Percentiles rank a stretch among this genome's conserved stretches.
phyloP scores from a whole-genome alignment of 2,888 invertebrate genomes.

The Cyclophora albipunctata region DNA sequence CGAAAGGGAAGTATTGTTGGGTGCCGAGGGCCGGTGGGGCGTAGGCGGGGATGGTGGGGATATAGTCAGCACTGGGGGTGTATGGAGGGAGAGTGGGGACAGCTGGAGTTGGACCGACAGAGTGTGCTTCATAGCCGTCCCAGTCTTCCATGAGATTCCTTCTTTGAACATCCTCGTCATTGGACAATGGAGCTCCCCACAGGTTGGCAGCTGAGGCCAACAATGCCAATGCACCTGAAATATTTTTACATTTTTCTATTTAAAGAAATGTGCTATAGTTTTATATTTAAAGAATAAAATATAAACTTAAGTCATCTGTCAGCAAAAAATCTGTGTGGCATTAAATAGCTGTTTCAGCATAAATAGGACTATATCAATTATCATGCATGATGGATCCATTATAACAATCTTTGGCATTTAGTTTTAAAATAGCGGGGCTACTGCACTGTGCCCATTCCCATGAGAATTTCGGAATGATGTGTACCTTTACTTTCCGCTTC shows the following conservation, averaged over 20 bases:
- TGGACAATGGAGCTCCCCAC: conserved; percentile 72
- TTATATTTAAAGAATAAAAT: background rate
- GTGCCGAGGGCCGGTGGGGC: conserved; percentile 56
- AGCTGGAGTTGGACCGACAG: conserved; percentile 73
- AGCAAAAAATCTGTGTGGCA: background rate
- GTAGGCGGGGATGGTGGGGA: conserved; percentile 44
- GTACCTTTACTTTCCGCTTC: too few species aligned
- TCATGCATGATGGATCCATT: too few species aligned
- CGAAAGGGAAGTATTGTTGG: conserved; percentile 67
- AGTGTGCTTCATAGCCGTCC: conserved; percentile 77
- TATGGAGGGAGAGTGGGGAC: conserved; percentile 77
- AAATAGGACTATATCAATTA: too few species aligned
- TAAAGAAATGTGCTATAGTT: too few species aligned
- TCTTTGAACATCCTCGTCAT: conserved; percentile 63
- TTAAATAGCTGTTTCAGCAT: too few species aligned
- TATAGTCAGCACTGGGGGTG: conserved; percentile 64
- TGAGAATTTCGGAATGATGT: too few species aligned
- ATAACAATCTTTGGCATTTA: too few species aligned
- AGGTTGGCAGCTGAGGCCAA: conserved; percentile 82
- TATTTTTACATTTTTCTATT: too few species aligned
- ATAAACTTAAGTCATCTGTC: background rate
- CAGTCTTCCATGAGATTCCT: conserved; percentile 78
- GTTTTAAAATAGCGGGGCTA: too few species aligned
- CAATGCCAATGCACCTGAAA: conserved; percentile 78
- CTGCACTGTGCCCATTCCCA: too few species aligned